Evolutionary conservation across 2,113 vertebrate species (phyloP).

Genomic region (Brachirus orientalis): DNA sequence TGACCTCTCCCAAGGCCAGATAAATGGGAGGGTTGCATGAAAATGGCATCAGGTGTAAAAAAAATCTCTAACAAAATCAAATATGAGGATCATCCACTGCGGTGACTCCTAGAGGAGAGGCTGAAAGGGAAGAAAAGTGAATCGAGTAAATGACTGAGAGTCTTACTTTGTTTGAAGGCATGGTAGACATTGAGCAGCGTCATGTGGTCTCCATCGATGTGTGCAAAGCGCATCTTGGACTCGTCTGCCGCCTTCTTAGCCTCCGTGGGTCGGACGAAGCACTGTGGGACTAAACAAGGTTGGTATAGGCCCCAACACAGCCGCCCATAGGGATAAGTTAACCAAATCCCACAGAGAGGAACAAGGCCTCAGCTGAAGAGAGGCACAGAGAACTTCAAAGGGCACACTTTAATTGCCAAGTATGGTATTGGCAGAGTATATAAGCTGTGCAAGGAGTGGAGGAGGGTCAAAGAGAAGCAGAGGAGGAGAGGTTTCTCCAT

Average conservation of each 20-base stretch:
- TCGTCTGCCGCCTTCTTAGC: conserved; percentile 98
- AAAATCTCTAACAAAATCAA: neutral
- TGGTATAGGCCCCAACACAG: conserved; percentile 99
- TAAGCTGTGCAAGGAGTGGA: conserved; percentile 25
- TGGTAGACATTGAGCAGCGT: conserved; percentile 98
- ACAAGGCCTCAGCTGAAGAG: conserved; percentile 90
- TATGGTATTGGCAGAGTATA: conserved; percentile 3
- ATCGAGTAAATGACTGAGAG: rapidly evolving
- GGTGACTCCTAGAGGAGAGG: too few relatives aligned
- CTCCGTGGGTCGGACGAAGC: conserved; percentile 98
- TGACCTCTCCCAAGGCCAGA: too few relatives aligned
- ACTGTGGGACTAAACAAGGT: conserved; percentile 99
- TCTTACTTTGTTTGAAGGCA: conserved; percentile 97
- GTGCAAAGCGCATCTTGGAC: conserved; percentile 98
- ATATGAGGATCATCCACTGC: too few relatives aligned
- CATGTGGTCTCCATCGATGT: conserved; percentile 98
- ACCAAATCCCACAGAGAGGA: conserved; percentile 95
- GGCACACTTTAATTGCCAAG: conserved; percentile 40
- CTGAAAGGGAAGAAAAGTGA: too few relatives aligned
- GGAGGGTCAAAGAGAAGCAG: conserved; percentile 24
- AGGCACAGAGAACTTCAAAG: conserved; percentile 68
- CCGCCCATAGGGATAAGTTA: conserved; percentile 99
- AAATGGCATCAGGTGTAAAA: neutral
- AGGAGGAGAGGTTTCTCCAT: conserved; percentile 15
- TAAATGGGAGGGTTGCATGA: too few relatives aligned